A percentile compares a stretch with the other conserved stretches of the same genome.
phyloP scores from a whole-genome alignment of 1,140 invertebrate genomes.

The Calliphora vicina region DNA sequence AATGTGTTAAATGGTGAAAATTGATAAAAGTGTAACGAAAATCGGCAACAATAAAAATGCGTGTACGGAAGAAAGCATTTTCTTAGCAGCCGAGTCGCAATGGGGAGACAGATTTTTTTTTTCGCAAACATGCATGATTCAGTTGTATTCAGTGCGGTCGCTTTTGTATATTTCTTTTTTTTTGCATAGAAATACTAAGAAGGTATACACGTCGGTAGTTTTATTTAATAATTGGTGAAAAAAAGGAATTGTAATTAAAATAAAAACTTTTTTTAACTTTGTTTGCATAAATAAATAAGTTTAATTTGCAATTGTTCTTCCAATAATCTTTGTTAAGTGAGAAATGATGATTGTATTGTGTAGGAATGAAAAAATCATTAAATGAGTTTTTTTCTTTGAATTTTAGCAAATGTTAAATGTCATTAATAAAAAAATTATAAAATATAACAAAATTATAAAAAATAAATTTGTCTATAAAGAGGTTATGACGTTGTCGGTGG shows the following conservation, averaged over 20 bases:
- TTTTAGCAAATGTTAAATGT: background rate
- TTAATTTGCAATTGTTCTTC: no score
- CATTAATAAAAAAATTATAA: background rate
- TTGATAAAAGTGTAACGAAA: background rate
- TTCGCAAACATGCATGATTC: constrained; percentile 27
- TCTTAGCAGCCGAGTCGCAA: background rate
- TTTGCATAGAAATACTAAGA: background rate
- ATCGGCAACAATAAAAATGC: constrained; percentile 2
- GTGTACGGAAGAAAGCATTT: constrained; percentile 14
- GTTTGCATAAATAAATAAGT: background rate
- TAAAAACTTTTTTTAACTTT: background rate
- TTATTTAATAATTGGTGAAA: background rate
- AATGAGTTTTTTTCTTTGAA: background rate
- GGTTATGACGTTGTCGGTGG: constrained; percentile 18
- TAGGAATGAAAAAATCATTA: background rate
- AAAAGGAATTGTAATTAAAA: background rate
- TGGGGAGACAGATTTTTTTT: background rate
- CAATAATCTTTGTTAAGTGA: no score
- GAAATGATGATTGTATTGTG: background rate
- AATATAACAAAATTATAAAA: background rate
- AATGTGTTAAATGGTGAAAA: background rate
- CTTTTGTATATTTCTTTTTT: constrained; percentile 5
- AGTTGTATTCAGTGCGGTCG: constrained; percentile 15
- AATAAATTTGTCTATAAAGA: background rate
- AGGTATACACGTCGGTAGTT: background rate